Evolutionary conservation across 1,140 invertebrate species (phyloP), one percentile per base, ranked within the genome.

Genomic region (Eufriesea mexicana): DNA sequence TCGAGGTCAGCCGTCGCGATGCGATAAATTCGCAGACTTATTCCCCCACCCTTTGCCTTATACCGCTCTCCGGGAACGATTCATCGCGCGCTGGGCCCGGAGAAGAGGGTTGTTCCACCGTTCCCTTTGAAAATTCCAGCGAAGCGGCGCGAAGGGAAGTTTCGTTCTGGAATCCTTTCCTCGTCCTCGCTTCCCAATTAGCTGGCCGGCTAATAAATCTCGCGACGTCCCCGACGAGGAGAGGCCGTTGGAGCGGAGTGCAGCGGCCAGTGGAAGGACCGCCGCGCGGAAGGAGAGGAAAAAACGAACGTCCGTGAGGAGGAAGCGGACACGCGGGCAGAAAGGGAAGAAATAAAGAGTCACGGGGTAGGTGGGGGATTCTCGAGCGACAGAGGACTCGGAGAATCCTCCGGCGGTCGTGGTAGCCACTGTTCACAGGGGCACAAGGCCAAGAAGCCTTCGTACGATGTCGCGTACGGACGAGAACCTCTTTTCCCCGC

Each of bases 171-270:
- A 88, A 89, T 89, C 87, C 84, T 57, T 77, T 54, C 61, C 59
- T 80, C 71, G 86, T 88, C 79, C 80, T 80, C 86, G 87, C 80
- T 84, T 89, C 84, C 88, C 86, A 89, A 88, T 89, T 88, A 89
- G 78, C 87, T 67, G 77, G 74, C 51, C 57, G 73, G 88, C 87
- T 89, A 89, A 89, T 89, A 89, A 89, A 89, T 89, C 88, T 89
- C 75, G 59, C 84, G 74, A 74, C 64, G 87, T 86, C 81, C 70
- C 57, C 86, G 71, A 42, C 35, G 25, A 42, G 83, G 82, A 79
- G 23, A 84, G 55, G 47, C 8, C 28, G 49, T 28, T 16, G 47
- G 66, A 47, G 54, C 55, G 68, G 67, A 20, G 47, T 10, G 23
- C 14, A 57, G 28, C 78, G 66, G 51, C 35, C 35, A 35, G 35